Percentiles rank a stretch among this genome's conserved stretches.
Evolutionary conservation across 92 coral and sea anemone genomes (phyloP).

Genomic region (Plumapathes pennacea): DNA sequence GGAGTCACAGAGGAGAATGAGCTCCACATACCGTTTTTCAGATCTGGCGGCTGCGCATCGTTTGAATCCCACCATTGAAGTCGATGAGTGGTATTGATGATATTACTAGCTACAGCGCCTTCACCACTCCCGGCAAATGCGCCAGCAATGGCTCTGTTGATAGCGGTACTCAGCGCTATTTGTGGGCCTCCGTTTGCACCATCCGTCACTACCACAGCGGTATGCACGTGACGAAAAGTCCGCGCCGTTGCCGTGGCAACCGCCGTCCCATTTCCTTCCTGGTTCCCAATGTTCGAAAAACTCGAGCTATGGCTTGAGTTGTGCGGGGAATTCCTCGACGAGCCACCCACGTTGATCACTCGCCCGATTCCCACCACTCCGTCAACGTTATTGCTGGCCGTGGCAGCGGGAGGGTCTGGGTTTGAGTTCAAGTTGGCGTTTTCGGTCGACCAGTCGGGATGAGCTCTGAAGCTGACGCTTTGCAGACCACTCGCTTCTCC

Average conservation of each 20-base stretch:
- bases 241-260: conserved; percentile 91
- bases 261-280: conserved; percentile 75
- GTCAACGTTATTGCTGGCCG: conserved; percentile 4
- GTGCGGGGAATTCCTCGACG: conserved; percentile 56
- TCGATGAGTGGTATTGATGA: conserved; percentile 82
- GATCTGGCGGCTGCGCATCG: conserved; percentile 57
- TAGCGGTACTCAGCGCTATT: conserved; percentile 78
- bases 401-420: not conserved
- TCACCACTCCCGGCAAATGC: conserved; percentile 93
- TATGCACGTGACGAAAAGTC: conserved; percentile 82
- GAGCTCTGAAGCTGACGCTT: conserved; percentile 13
- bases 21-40: conserved; percentile 60
- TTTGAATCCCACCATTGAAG: conserved; percentile 96
- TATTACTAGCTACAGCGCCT: conserved; percentile 88
- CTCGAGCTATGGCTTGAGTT: conserved; percentile 59
- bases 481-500: not conserved
- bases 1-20: too few species aligned
- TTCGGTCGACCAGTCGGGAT: not conserved
- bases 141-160: conserved; percentile 87
- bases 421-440: not conserved
- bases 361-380: conserved; percentile 64
- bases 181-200: conserved; percentile 79
- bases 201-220: conserved; percentile 79
- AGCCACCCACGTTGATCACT: conserved; percentile 66
- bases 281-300: conserved; percentile 48